These are phyloP conservation scores for Petrosia ficiformis DNA, from an alignment of 37 sponge, comb jelly and placozoan genomes.

Conservation along the genomic window DNA sequence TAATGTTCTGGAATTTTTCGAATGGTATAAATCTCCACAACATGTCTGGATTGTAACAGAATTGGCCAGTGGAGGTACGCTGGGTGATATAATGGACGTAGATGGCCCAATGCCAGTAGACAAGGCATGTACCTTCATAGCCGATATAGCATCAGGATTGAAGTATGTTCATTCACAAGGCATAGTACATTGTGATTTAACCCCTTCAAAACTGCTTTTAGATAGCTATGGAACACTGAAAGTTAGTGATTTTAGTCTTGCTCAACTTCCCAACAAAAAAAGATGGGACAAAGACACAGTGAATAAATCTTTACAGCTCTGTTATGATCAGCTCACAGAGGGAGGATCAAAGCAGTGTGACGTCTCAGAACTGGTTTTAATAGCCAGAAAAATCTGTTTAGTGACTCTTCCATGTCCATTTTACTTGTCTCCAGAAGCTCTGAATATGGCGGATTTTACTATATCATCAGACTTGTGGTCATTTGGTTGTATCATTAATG, in stretches of 20 bases:
- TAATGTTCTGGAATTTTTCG: constrained; percentile 54
- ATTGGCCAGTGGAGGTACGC: constrained; percentile 63
- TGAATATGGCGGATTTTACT: constrained; percentile 9
- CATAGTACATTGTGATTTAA: constrained; percentile 53
- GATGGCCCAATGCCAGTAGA: constrained; percentile 53
- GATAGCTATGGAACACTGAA: constrained; percentile 35
- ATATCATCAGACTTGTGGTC: constrained; percentile 53
- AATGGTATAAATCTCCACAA: constrained; percentile 79
- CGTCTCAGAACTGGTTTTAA: neutral
- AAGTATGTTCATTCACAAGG: constrained; percentile 34
- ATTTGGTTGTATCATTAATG: constrained; percentile 49
- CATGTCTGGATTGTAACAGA: constrained; percentile 78
- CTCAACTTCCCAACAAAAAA: neutral
- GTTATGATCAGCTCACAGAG: neutral
- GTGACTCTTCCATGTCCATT: constrained; percentile 27
- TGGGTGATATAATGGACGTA: constrained; percentile 48
- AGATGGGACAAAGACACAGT: neutral
- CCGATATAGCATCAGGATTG: constrained; percentile 48
- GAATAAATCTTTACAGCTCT: neutral
- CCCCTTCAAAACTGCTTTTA: constrained; percentile 53
- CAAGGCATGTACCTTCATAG: constrained; percentile 10
- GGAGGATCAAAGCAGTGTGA: neutral
- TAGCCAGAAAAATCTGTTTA: neutral
- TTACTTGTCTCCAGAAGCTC: constrained; percentile 56
- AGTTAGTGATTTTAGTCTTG: constrained; percentile 42